phyloP scores from a whole-genome alignment of 2,797 vertebrate species.

The Scolopax rusticola region DNA sequence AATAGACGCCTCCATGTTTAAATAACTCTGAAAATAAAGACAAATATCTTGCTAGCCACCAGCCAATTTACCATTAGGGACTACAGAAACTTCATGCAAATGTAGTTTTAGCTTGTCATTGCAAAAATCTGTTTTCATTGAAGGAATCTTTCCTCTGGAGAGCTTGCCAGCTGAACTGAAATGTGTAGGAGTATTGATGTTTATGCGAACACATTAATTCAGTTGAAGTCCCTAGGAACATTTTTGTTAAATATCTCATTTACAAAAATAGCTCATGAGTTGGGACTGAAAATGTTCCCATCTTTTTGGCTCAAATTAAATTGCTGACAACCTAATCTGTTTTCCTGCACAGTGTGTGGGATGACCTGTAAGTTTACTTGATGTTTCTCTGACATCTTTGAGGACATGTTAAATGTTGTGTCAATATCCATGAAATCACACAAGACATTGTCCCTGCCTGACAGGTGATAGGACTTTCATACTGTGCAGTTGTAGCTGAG shows the following conservation, averaged over 20 bases:
- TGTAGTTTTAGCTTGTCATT: not conserved
- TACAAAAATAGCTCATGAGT: not conserved
- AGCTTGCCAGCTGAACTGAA: not conserved
- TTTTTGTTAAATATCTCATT: not conserved
- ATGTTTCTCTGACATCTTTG: not conserved
- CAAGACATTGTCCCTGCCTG: not conserved
- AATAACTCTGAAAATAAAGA: not conserved
- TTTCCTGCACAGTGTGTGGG: not conserved
- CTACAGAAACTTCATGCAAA: not conserved
- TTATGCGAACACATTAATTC: not conserved
- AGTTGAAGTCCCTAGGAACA: not conserved
- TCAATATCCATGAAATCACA: not conserved
- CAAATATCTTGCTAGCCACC: not conserved
- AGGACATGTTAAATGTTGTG: not conserved
- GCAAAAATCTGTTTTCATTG: not conserved
- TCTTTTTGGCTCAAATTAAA: not conserved
- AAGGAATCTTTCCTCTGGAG: not conserved
- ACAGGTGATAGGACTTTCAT: not conserved
- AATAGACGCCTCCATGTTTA: not conserved
- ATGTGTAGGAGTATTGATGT: not conserved
- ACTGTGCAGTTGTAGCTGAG: not conserved
- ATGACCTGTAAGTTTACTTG: not conserved
- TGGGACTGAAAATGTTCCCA: not conserved
- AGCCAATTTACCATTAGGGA: not conserved
- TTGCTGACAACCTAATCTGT: not conserved